Base-by-base conservation (phyloP, 2,797 vertebrate species). In the Coregonus sp. region DNA sequence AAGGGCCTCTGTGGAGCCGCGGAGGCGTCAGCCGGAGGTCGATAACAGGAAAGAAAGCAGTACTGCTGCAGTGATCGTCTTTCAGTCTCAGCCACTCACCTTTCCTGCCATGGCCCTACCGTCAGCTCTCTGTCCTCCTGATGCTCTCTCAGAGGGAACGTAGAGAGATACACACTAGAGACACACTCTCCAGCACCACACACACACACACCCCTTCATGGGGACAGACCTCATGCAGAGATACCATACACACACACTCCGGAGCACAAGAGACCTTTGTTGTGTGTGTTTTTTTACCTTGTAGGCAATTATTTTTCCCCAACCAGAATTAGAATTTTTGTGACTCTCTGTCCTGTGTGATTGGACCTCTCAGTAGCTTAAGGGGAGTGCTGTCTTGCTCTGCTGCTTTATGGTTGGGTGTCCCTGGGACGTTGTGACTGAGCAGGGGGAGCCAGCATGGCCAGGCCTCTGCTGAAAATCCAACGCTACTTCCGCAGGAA, bases 401-500 rank as follows among this genome's bases (percentile, higher is more conserved):
- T 76, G 85, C 78, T 88, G 75, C 89, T 92, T 87, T 90, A 91
- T 93, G 93, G 89, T 73, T 90, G 88, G 85, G 88, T 71, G 75
- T 81, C 79, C 77, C 81, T 75, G 80, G 84, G 74, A 61, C 52
- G 74, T 83, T 37, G 83, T 74, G 69, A 85, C 84, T 82, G 81
- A 87, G 87, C 87, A 85, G 87, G 73, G 75, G 86, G 82, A 91
- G 85, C 79, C 82, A 94, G 92, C 89, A 99, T 99, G 98, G 97
- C 96, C 93, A 97, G 96, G 87, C 88, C 96, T 86, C 89, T 97
- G 92, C 89, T 97, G 79, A 98, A 95, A 88, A 95, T 99, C 90
- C 98, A 98, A 87, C 95, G 97, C 73, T 98, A 96, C 84, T 97
- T 98, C 89, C 95, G 95, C 80, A 93, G 97, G 80, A 98, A 94